These are phyloP conservation scores for Thamnophis sirtalis DNA, from an alignment of 2,113 vertebrate species.

Conservation along the genomic window DNA sequence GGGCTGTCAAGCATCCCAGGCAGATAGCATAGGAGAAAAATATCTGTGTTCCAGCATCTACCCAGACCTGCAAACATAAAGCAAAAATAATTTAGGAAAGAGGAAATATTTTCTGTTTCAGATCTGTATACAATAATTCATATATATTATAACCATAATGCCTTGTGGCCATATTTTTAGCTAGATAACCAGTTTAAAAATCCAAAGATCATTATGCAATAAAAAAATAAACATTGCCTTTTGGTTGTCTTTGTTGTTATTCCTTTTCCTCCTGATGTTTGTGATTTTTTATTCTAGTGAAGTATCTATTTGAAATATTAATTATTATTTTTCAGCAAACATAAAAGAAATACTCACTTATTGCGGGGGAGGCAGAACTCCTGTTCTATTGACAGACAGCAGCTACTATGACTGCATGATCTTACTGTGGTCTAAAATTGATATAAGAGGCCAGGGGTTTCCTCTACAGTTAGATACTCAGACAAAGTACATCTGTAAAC, in stretches of 20 bases:
- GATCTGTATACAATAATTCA: accelerated
- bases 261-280: not conserved
- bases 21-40: conserved; percentile 99
- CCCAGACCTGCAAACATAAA: conserved; percentile 83
- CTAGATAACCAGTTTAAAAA: not conserved
- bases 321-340: not conserved
- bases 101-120: not conserved
- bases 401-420: not conserved
- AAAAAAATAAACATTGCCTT: not conserved
- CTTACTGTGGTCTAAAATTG: not conserved
- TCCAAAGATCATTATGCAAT: not conserved
- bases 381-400: not conserved
- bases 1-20: conserved; percentile 91
- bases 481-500: not conserved
- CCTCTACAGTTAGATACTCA: not conserved
- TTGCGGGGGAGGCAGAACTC: not conserved
- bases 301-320: not conserved
- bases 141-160: not conserved
- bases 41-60: conserved; percentile 97
- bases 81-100: not conserved
- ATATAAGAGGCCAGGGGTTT: not conserved
- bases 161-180: not conserved
- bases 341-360: not conserved
- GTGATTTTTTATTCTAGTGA: not conserved
- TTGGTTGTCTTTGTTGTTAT: not conserved